Evolutionary conservation across 2,113 vertebrate genomes (phyloP), one percentile per base, ranked within the genome.

Genomic region (Nerophis lumbriciformis): DNA sequence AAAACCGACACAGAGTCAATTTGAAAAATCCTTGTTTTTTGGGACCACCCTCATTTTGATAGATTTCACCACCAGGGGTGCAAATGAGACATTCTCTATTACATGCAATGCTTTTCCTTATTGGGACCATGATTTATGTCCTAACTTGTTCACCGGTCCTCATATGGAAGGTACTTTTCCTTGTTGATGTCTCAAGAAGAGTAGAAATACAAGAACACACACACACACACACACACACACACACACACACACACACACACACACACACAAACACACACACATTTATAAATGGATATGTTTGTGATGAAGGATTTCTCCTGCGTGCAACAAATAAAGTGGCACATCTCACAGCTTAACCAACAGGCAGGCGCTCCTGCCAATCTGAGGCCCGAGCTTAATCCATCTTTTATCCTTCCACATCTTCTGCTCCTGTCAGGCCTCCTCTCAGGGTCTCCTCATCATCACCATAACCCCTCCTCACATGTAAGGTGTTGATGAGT

Each of bases 391-490:
- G 81, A 66, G 68, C 72, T 68, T 84, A 84, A 87, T 84, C 85
- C 83, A 77, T 79, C 77, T 75, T 80, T 87, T 76, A 85, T 84
- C 81, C 83, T 62, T 75, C 68, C 59, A 61, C 66, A 77, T 83
- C 82, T 75, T 44, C 63, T 77, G 19, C 45, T 36, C 15, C 35
- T 61, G 55, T 57, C 55, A 57, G 19, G 39, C 37, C 54, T 56
- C 52, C 39, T 73, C 67, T 74, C 63, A 64, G 61, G 11, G 68
- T 74, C 61, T 72, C 47, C 66, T 65, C 45, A 42, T 42, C 61
- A 16, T 45, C 13, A 19, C 16, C 14, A 4, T 53, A 11, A 1
- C 48, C 15, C 19, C 6, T 14, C 8, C 28, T 59, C 62, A 65
- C 47, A n/a, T 52, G 65, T 9, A 54, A 53, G 64, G 42, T 12